Conservation (phyloP, 1,140 invertebrate genomes). For the Eumaeus atala region DNA sequence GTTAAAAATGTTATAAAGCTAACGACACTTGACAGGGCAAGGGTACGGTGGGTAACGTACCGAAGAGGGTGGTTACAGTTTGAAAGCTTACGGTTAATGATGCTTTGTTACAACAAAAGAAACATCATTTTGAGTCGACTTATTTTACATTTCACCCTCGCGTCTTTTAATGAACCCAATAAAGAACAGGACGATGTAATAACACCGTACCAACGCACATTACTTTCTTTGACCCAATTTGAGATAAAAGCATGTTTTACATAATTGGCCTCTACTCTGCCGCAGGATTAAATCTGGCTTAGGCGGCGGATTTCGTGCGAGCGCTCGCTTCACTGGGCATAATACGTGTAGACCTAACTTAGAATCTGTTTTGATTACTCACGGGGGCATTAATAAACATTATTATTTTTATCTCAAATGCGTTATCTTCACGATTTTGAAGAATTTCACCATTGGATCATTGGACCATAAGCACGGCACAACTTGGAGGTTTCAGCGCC, state of each 20-base stretch:
- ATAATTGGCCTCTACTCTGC: background rate
- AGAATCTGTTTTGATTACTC: no score
- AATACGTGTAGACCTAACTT: background rate
- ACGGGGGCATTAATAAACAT: no score
- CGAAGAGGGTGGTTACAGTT: no score
- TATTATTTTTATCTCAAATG: no score
- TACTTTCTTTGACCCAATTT: slow-evolving; percentile 2
- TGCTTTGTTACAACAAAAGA: background rate
- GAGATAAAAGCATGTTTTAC: slow-evolving; percentile 9
- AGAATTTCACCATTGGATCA: no score
- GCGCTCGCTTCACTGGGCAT: background rate
- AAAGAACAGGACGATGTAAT: slow-evolving; percentile 1
- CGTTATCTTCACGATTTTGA: no score
- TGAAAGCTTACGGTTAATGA: background rate
- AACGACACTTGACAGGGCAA: no score
- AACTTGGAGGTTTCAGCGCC: no score
- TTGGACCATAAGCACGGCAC: no score
- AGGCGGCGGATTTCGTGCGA: slow-evolving; percentile 1
- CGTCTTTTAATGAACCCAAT: background rate
- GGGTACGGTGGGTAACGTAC: no score
- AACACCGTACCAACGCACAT: background rate
- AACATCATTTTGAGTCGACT: background rate
- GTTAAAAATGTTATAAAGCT: no score
- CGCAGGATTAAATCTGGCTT: background rate
- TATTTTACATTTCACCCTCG: background rate